Percentiles rank a stretch among this genome's conserved stretches.
phyloP scores from a whole-genome alignment of 1,140 invertebrate genomes.

The Copidosoma floridanum region DNA sequence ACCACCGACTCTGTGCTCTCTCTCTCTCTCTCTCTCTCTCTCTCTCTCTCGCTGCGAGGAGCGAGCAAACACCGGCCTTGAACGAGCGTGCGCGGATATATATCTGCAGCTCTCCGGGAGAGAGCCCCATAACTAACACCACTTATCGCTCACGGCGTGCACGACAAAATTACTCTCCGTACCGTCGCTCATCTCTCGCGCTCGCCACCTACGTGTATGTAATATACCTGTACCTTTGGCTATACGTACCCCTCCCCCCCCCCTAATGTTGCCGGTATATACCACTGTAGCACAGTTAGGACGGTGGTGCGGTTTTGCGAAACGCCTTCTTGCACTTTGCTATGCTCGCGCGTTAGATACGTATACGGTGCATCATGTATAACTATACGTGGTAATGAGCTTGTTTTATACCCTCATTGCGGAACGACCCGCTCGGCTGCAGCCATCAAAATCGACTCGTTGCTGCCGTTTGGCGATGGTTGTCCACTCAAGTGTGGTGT shows the following conservation, averaged over 20 bases:
- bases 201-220: neutral
- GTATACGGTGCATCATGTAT: too few relatives aligned
- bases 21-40: too few relatives aligned
- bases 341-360: too few relatives aligned
- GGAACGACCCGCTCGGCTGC: too few relatives aligned
- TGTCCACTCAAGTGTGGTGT: too few relatives aligned
- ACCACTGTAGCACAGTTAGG: neutral
- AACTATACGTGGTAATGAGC: too few relatives aligned
- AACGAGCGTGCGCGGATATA: neutral
- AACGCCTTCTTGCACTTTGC: slow-evolving; percentile 4
- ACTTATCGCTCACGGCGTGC: slow-evolving; percentile 24
- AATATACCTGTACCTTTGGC: neutral
- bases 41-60: too few relatives aligned
- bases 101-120: slow-evolving; percentile 29
- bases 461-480: too few relatives aligned
- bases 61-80: too few relatives aligned
- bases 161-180: slow-evolving; percentile 26
- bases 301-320: slow-evolving; percentile 8
- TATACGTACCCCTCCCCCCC: neutral
- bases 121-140: slow-evolving; percentile 34
- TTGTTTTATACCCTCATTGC: too few relatives aligned
- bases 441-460: too few relatives aligned
- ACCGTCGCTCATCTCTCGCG: neutral
- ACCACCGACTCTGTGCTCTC: too few relatives aligned
- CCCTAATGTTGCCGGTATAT: neutral